Conservation (phyloP, 2,888 invertebrate species). For the Prionchulus punctatus region DNA sequence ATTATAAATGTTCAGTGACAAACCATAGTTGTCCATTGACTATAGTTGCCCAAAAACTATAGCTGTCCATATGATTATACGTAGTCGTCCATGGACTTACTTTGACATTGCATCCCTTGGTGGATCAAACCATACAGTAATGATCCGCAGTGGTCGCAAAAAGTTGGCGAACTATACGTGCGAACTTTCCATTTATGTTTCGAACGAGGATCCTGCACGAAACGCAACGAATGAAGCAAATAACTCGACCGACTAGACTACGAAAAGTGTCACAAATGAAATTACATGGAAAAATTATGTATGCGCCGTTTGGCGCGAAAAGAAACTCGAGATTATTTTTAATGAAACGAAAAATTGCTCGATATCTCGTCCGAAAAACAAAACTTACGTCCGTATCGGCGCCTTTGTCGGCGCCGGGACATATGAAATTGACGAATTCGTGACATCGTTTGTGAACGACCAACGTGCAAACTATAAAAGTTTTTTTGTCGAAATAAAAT, state of each 20-base stretch:
- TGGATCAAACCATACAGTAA: constrained; percentile 94
- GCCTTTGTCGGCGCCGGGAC: constrained; percentile 96
- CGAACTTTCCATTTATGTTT: constrained; percentile 81
- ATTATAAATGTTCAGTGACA: no score
- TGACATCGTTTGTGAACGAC: constrained; percentile 99
- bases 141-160: constrained; percentile 48
- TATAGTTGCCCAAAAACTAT: no score
- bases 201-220: constrained; percentile 63
- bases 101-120: constrained; percentile 46
- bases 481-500: not conserved
- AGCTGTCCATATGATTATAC: no score
- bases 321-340: not conserved
- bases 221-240: not conserved
- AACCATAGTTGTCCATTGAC: no score
- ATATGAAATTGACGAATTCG: constrained; percentile 97
- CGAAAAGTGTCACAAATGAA: no score
- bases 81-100: no score
- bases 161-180: constrained; percentile 80
- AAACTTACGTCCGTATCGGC: constrained; percentile 85
- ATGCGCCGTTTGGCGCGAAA: no score
- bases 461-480: constrained; percentile 87
- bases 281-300: no score
- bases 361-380: not conserved
- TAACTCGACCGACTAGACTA: no score
- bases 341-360: not conserved